Evolutionary conservation across 2,797 vertebrate species (phyloP), one percentile per base, ranked within the genome.

Genomic region (Anabacerthia variegaticeps): DNA sequence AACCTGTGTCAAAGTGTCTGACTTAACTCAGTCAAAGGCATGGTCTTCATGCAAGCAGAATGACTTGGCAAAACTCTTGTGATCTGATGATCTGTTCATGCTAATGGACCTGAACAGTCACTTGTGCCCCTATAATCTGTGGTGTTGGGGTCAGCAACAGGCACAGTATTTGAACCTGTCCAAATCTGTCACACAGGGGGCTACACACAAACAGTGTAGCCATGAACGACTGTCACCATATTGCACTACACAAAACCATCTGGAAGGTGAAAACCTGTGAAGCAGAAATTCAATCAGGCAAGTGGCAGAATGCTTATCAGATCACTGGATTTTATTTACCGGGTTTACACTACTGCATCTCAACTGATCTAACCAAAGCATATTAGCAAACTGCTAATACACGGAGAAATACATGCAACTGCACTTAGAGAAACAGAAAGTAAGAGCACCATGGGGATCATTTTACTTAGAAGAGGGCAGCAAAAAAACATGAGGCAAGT

Each of bases 401-500:
- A 59, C 30, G 39, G 27, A 61, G 56, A 89, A 89, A 92, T 10
- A 61, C 16, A 49, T 30, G 12, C 32, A 54, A 68, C 17, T 59
- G 46, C 28, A 18, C 30, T 75, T 65, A 67, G 58, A 87, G 8
- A 16, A 92, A 66, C 7, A 63, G 44, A 65, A 87, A 79, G 21
- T 49, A 88, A 84, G 20, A 79, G 55, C 19, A 73, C 65, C 37
- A 55, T 4, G 16, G 48, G 76, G 55, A 88, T 79, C 49, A n/a
- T 82, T 92, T 76, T 39, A 73, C 49, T 71, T 69, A 46, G 79
- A 92, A 91, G 28, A 73, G 32, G 18, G 27, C 39, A 82, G 23
- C 82, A 87, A 94, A 95, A 89, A 89, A 84, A 72, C 28, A 86
- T 4, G 58, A 88, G 62, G 46, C 56, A 84, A 69, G 21, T 30